Percentiles rank a stretch among this genome's conserved stretches.
These are phyloP conservation scores for Meloidogyne floridensis DNA, from an alignment of 1,140 invertebrate genomes.

Conservation along the genomic window DNA sequence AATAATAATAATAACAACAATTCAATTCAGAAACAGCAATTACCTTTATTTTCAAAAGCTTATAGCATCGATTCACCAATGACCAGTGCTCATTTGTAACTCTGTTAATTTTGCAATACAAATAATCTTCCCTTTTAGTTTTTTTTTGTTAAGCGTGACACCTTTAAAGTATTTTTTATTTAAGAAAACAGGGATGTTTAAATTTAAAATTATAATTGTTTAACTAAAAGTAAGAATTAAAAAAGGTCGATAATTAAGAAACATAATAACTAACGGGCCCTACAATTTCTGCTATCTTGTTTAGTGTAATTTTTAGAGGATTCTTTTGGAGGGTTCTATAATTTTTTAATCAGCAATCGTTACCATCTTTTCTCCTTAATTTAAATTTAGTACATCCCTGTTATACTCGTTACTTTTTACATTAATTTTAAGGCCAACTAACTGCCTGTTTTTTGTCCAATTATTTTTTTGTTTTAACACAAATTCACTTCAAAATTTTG, in stretches of 20 bases:
- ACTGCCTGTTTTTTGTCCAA: background rate
- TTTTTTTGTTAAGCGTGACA: background rate
- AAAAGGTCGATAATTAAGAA: too few species aligned
- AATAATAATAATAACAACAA: background rate
- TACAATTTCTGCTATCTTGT: too few species aligned
- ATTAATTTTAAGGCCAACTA: slow-evolving; percentile 20
- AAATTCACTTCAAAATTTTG: slow-evolving; percentile 5
- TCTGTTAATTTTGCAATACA: background rate
- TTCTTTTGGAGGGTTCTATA: too few species aligned
- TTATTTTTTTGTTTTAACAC: background rate
- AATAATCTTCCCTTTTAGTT: background rate
- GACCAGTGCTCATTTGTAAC: slow-evolving; percentile 58
- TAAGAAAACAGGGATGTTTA: background rate
- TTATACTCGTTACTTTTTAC: background rate
- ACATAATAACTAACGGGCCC: too few species aligned
- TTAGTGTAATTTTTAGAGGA: too few species aligned
- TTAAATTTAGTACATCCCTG: background rate
- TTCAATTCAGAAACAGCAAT: background rate
- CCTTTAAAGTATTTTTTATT: background rate
- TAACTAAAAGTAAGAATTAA: too few species aligned
- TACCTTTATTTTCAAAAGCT: slow-evolving; percentile 55
- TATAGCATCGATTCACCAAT: slow-evolving; percentile 61
- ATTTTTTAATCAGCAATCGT: too few species aligned
- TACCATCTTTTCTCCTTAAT: too few species aligned
- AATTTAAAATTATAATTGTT: background rate